A percentile compares a stretch with the other conserved stretches of the same genome.
Evolutionary conservation across 2,888 invertebrate genomes (phyloP).

Genomic region (Cephus pulcher): DNA sequence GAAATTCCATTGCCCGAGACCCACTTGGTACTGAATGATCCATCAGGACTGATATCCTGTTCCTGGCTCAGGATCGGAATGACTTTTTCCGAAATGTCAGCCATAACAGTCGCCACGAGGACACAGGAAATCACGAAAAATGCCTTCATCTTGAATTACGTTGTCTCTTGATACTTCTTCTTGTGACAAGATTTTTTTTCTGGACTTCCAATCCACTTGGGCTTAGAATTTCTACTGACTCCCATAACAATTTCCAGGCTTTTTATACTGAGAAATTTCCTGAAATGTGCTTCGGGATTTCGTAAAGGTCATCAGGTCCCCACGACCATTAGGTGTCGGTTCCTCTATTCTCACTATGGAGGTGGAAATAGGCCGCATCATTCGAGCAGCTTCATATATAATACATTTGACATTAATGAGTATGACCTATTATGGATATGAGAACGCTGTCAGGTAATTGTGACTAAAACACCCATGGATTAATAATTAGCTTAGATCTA

Average conservation of each 20-base stretch:
- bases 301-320: not conserved
- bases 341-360: not conserved
- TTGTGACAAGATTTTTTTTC: not conserved
- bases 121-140: not conserved
- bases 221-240: not conserved
- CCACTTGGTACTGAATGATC: slow-evolving; percentile 45
- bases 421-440: not conserved
- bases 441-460: not conserved
- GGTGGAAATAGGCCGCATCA: not conserved
- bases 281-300: not conserved
- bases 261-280: not conserved
- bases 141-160: not conserved
- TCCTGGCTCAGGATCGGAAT: slow-evolving; percentile 43
- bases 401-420: not conserved
- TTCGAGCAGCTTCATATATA: not conserved
- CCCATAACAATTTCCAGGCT: not conserved
- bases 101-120: not conserved
- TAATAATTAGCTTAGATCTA: not conserved
- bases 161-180: not conserved
- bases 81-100: not conserved
- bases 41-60: slow-evolving; percentile 51
- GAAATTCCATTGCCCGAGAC: slow-evolving; percentile 48
- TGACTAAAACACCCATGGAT: not conserved
- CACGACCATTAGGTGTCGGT: not conserved
- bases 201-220: not conserved